Base-by-base conservation (phyloP, 2,113 vertebrate species). In the Vidua chalybeata region DNA sequence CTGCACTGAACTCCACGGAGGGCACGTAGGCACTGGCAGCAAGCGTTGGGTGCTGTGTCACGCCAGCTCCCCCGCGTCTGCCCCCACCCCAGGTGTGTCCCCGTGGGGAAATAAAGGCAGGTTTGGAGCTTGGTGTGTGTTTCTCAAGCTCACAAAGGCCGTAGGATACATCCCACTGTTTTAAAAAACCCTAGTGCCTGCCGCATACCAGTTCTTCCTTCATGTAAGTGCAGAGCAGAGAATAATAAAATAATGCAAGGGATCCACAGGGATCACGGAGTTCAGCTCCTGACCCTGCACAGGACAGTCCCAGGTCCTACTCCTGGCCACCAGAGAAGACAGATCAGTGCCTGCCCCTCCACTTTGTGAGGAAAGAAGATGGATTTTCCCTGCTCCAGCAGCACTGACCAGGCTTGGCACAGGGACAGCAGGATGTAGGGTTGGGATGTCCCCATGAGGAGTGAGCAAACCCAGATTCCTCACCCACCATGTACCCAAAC, bases 1-100 rank as follows among this genome's bases (percentile, higher is more conserved):
- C 31, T 26, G 78, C 45, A 0, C 21, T 35, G 24, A 62, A 2
- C 19, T 30, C 75, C 41, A 9, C 30, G 4, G 39, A 86, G 64
- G 58, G 30, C 58, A 41, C 27, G 2, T 3, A 51, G 63, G 63
- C 83, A 8, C 3, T 2, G 8, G 2, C 15, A 19, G 73, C 84
- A 14, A 43, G 71, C 16, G 0, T 0, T 2, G 22, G 87, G 17
- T 0, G 6, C 35, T 18, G 62, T 1, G 2, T 6, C 52, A 1
- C 7, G 2, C 6, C 2, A 30, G 58, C 15, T 31, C 27, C 37
- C 7, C 9, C 0, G 1, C 7, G 52, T 21, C 67, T 18, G 31
- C 56, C 15, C n/a, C 26, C 11, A 0, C 52, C 5, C 51, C 78
- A 15, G 6, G 5, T 30, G 35, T 62, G 46, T 13, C 37, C 37